Evolutionary conservation across 2,797 vertebrate species (phyloP), one percentile per base, ranked within the genome.

Genomic region (Telmatherina bonti): DNA sequence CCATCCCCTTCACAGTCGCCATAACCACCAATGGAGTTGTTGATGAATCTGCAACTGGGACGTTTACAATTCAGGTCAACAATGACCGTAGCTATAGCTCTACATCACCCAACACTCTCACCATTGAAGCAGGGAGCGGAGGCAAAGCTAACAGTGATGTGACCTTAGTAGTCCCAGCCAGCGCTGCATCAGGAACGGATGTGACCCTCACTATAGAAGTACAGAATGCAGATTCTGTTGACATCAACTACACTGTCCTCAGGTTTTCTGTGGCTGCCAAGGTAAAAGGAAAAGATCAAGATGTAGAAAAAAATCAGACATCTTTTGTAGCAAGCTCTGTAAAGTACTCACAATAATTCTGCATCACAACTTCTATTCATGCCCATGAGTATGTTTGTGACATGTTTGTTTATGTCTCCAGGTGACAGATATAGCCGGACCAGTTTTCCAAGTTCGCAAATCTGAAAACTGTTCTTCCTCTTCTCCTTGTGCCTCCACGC

Each of bases 191-290:
- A 7, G 94, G 94, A 70, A 89, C 88, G 8, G 90, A 85, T 0
- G 77, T 94, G 61, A 93, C 90, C 3, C 69, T 95, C 0, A 94
- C 87, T 13, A 90, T 95, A 15, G 87, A 83, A 31, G 93, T 72
- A 0, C 67, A 89, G 36, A 85, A 92, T 26, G 0, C 75, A 1
- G 75, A 47, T 0, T 56, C 30, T 18, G 70, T 27, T 0, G 91
- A 94, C 69, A 62, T 79, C 62, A 94, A 94, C 89, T 94, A 87
- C 0, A 59, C 58, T 4, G 77, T 94, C 1, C 67, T 93, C 22
- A 80, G 84, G 24, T 76, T 94, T 55, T 79, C 85, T 56, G 81
- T 94, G 27, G 1, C 9, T 22, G 35, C 78, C 20, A 83, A 84
- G 88, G 93, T 94, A 20, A 60, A 16, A 18, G 31, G 12, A 36